A percentile compares a stretch with the other conserved stretches of the same genome.
Conservation (phyloP, 2,797 vertebrate species). For the Dicrostonyx torquatus region DNA sequence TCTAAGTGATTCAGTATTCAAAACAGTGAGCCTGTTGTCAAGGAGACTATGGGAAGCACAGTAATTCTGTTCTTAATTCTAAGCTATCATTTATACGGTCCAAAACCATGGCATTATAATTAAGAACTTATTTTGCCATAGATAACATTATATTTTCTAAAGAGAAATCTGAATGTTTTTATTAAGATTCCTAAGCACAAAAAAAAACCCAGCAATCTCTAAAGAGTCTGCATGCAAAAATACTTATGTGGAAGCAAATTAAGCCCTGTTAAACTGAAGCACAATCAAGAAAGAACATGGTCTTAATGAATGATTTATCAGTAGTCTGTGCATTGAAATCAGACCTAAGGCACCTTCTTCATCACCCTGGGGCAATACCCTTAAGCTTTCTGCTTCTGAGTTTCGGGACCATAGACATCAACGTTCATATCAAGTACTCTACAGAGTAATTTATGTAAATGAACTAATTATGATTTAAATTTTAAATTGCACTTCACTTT, state of each 20-base stretch:
- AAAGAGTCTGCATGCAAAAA: conserved; percentile 54
- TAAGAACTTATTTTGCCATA: conserved; percentile 73
- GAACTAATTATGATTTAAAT: conserved; percentile 59
- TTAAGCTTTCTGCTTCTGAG: conserved; percentile 4
- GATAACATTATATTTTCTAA: conserved; percentile 68
- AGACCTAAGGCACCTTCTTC: not conserved
- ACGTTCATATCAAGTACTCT: not conserved
- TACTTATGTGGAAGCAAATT: conserved; percentile 60
- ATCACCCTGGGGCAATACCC: not conserved
- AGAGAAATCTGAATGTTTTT: conserved; percentile 57
- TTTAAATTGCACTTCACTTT: conserved; percentile 54
- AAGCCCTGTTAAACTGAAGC: conserved; percentile 37
- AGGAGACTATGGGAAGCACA: conserved; percentile 74
- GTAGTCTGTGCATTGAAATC: conserved; percentile 52
- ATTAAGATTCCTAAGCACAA: conserved; percentile 63
- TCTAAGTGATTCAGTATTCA: conserved; percentile 65
- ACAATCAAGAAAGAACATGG: conserved; percentile 17
- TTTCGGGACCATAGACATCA: not conserved
- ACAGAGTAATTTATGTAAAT: conserved; percentile 52
- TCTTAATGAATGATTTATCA: conserved; percentile 56
- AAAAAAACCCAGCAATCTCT: conserved; percentile 49
- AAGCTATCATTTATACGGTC: conserved; percentile 69
- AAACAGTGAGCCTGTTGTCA: conserved; percentile 58
- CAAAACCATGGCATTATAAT: conserved; percentile 75
- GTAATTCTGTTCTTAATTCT: conserved; percentile 75